Conservation (phyloP, 2,797 vertebrate genomes). For the Saxicola maurus region DNA sequence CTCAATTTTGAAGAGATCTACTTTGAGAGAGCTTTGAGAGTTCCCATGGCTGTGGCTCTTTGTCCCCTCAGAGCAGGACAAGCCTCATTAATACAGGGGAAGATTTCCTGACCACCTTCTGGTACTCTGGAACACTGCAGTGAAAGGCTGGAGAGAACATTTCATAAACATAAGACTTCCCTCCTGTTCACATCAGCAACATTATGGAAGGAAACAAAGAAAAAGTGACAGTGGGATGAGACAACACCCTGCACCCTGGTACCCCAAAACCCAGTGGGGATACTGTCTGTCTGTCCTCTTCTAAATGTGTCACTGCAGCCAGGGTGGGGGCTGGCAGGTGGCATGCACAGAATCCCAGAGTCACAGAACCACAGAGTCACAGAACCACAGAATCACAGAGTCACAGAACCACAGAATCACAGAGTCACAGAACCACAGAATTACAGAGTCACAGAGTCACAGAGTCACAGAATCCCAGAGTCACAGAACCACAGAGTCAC, state of each 20-base stretch:
- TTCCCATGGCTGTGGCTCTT: background rate
- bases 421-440: too few relatives aligned
- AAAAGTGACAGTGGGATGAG: background rate
- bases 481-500: too few relatives aligned
- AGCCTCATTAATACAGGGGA: background rate
- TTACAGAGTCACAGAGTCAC: too few relatives aligned
- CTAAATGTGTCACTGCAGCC: rapidly evolving
- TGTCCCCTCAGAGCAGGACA: background rate
- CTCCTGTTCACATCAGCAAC: background rate
- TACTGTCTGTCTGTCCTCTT: background rate
- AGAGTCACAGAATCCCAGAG: too few relatives aligned
- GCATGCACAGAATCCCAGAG: background rate
- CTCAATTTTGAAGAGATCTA: background rate
- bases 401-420: too few relatives aligned
- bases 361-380: too few relatives aligned
- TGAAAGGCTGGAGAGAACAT: background rate
- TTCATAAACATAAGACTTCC: background rate
- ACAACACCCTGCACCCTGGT: background rate
- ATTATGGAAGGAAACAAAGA: background rate
- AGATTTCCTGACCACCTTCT: background rate
- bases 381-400: too few relatives aligned
- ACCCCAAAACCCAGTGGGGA: background rate
- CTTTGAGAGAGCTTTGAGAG: background rate
- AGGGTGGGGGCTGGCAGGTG: background rate
- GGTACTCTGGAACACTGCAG: background rate